These are phyloP conservation scores for Gallinago undulata DNA, from an alignment of 2,113 vertebrate species.

Conservation along the genomic window DNA sequence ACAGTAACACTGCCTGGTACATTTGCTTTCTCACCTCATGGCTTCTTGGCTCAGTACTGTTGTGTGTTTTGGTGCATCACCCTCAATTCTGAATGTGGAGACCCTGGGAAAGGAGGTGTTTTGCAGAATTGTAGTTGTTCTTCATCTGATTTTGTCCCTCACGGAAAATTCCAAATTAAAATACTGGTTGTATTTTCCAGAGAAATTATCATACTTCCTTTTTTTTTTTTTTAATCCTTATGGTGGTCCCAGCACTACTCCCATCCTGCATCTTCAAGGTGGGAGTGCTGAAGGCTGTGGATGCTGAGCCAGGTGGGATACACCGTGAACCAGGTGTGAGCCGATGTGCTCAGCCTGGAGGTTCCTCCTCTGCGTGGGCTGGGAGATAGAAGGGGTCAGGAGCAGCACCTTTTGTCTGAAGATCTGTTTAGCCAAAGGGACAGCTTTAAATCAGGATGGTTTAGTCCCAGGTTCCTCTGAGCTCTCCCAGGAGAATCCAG, in stretches of 20 bases:
- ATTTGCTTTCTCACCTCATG: background rate
- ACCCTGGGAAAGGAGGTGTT: background rate
- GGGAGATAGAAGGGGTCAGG: background rate
- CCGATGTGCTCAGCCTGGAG: background rate
- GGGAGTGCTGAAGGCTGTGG: background rate
- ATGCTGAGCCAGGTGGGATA: background rate
- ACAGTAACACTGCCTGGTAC: background rate
- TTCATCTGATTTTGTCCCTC: background rate
- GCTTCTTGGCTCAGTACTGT: background rate
- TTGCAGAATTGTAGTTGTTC: background rate
- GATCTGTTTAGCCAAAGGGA: background rate
- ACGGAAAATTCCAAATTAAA: background rate
- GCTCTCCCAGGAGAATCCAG: background rate
- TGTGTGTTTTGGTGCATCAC: background rate
- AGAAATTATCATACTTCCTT: background rate
- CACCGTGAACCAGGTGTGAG: fast-evolving
- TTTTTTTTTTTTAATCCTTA: background rate
- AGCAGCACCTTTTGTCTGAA: background rate
- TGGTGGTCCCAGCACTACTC: background rate
- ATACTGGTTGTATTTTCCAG: background rate
- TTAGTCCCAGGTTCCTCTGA: background rate
- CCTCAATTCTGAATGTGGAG: background rate
- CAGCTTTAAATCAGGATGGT: background rate
- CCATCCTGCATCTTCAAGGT: background rate
- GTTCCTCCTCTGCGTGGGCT: background rate